Conservation (phyloP, 1,140 invertebrate species). For the Steinernema feltiae region DNA sequence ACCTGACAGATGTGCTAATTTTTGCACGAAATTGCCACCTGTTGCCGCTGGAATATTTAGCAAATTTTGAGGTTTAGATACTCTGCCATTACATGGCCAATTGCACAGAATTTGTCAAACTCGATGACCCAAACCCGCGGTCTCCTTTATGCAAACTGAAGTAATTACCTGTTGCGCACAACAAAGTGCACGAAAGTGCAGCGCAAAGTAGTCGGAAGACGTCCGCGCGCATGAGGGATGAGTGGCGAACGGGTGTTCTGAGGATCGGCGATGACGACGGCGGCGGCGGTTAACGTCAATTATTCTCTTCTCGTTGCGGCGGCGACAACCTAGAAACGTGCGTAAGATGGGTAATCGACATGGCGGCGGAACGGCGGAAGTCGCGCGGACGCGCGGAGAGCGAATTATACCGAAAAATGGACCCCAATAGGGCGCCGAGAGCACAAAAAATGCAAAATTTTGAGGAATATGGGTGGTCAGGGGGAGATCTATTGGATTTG, state of each 20-base stretch:
- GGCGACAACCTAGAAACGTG: conserved; percentile 10
- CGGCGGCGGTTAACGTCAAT: conserved; percentile 8
- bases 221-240: background rate
- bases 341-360: background rate
- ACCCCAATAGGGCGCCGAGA: too few species aligned
- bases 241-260: background rate
- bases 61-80: too few species aligned
- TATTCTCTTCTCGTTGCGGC: background rate
- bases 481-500: too few species aligned
- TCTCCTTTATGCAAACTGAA: background rate
- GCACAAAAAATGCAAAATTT: too few species aligned
- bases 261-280: background rate
- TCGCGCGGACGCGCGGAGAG: background rate
- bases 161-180: background rate
- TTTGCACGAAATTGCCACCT: too few species aligned
- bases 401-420: background rate
- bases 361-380: background rate
- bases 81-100: too few species aligned
- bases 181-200: background rate
- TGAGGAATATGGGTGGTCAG: too few species aligned
- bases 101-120: background rate
- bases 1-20: too few species aligned
- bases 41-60: too few species aligned
- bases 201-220: background rate
- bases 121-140: background rate